Percentiles rank a stretch among this genome's conserved stretches.
Evolutionary conservation across 2,797 vertebrate genomes (phyloP).

Genomic region (Dryobates pubescens): DNA sequence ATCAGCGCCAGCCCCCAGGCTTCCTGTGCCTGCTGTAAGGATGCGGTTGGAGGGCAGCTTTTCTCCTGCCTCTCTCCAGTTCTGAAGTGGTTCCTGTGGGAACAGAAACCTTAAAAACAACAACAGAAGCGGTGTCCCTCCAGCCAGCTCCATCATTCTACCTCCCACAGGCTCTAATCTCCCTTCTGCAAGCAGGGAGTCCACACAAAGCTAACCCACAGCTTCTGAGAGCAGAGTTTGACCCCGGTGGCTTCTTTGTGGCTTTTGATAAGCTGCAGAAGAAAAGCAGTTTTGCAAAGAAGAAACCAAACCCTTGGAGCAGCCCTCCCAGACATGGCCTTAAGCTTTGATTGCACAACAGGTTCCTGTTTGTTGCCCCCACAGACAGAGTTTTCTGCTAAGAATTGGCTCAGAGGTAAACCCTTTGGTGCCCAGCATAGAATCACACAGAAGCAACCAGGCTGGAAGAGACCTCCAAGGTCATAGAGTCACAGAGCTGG

Average conservation of each 20-base stretch:
- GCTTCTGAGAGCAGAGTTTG: neutral
- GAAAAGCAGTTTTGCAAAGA: neutral
- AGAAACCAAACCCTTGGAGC: neutral
- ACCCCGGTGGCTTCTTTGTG: neutral
- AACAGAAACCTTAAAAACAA: neutral
- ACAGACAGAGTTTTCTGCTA: neutral
- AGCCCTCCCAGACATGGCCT: neutral
- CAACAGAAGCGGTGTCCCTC: neutral
- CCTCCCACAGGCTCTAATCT: conserved; percentile 11
- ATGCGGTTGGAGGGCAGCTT: neutral
- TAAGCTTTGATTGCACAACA: neutral
- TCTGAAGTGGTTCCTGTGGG: neutral
- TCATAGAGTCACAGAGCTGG: too few relatives aligned
- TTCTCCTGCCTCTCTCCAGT: neutral
- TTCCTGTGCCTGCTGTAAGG: neutral
- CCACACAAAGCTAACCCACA: neutral
- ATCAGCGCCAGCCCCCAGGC: neutral
- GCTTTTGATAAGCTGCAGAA: neutral
- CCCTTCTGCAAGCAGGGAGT: neutral
- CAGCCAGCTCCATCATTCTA: neutral
- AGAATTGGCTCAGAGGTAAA: neutral
- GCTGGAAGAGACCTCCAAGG: too few relatives aligned
- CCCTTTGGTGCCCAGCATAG: neutral
- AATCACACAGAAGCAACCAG: too few relatives aligned
- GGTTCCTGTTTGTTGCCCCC: neutral